These are phyloP conservation scores for Nothoprocta perdicaria DNA, from an alignment of 2,113 vertebrate species.

Conservation along the genomic window DNA sequence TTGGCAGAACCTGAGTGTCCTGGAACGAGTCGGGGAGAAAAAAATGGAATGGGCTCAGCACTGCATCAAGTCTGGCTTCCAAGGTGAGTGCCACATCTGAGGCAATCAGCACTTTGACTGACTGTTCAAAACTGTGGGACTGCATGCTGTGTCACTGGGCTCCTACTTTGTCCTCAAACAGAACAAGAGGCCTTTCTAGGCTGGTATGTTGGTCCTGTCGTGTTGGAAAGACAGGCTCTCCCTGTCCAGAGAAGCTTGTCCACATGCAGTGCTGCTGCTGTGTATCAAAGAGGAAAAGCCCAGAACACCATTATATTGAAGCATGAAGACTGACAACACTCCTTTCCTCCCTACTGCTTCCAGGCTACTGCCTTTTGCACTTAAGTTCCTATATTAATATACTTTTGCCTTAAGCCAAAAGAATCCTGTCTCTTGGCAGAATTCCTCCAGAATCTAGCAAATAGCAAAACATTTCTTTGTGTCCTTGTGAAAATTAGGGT, in stretches of 20 bases:
- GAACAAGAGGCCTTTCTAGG: neutral
- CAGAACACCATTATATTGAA: neutral
- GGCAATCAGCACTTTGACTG: neutral
- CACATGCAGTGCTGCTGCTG: neutral
- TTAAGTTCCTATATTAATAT: neutral
- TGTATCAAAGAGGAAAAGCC: neutral
- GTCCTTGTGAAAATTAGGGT: neutral
- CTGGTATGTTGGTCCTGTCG: neutral
- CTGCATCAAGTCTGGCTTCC: slow-evolving; percentile 86
- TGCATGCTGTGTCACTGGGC: rapidly evolving
- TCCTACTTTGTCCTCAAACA: neutral
- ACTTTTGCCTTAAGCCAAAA: neutral
- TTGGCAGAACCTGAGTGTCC: slow-evolving; percentile 84
- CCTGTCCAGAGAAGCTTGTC: neutral
- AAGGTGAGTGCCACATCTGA: slow-evolving; percentile 75
- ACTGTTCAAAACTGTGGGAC: neutral
- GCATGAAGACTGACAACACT: neutral
- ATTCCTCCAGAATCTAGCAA: neutral
- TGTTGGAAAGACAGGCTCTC: neutral
- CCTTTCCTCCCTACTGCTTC: neutral
- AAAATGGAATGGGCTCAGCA: slow-evolving; percentile 87
- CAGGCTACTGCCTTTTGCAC: neutral
- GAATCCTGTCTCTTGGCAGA: neutral
- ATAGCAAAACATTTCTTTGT: neutral
- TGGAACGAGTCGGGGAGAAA: slow-evolving; percentile 88